Base-by-base conservation (phyloP, 2,797 vertebrate species). In the Phoxinus dragarum region DNA sequence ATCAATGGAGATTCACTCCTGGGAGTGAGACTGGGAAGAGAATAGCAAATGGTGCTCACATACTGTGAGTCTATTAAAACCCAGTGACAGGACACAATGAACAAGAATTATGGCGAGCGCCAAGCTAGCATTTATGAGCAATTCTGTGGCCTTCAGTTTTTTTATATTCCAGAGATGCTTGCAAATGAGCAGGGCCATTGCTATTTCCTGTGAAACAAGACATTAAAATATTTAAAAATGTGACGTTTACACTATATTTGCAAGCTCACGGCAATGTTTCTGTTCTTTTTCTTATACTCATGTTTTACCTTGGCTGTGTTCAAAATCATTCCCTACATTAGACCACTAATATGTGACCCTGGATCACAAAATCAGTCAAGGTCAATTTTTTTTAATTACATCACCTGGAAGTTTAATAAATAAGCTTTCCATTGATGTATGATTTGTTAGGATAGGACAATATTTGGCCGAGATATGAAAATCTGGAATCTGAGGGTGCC, bases 1-100 rank as follows among this genome's bases (percentile, higher is more conserved):
- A 90, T 91, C 85, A 82, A 88, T 84, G 80, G 76, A 82, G 56
- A 73, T 67, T 61, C 72, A 81, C 89, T 87, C 80, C 79, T 73
- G 83, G 88, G 88, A 88, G 47, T 67, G 9, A 79, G 54, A 77
- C 67, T 59, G 80, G 83, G 69, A 85, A 77, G 74, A 88, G 72
- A 27, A 80, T 81, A 81, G 82, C 67, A 86, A 88, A 84, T 81
- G 81, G 81, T 73, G 79, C 84, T 72, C 68, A 76, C 83, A 73
- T 42, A 31, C 74, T 72, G 75, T 42, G 59, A 44, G 40, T 67
- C 73, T 76, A 84, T 84, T 76, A 68, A 23, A 84, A 71, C 79
- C 68, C 82, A 82, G 79, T 61, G 85, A 85, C 84, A 86, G 72
- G 34, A 82, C 52, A 52, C 72, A 75, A 52, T 76, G 47, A 82